Percentiles rank a stretch among this genome's conserved stretches.
Evolutionary conservation across 2,888 invertebrate genomes (phyloP).

Genomic region (Diaphora mendica): DNA sequence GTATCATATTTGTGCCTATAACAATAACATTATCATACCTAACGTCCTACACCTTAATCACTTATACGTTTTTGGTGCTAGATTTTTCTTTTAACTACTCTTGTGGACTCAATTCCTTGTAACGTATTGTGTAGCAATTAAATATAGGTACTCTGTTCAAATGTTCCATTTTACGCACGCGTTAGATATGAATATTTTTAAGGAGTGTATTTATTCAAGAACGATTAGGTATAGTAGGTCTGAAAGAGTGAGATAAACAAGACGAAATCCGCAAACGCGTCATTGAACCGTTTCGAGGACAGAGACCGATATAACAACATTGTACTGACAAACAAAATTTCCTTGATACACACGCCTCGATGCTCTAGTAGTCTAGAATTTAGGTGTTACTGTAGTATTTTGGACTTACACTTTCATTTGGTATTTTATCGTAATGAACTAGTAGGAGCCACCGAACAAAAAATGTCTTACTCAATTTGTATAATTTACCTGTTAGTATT

Average conservation of each 20-base stretch:
- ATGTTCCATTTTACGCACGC: background rate
- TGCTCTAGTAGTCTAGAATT: conserved; percentile 47
- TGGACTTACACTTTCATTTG: conserved; percentile 4
- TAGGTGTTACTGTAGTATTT: conserved; percentile 18
- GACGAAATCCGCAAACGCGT: conserved; percentile 55
- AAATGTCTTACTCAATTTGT: conserved; percentile 35
- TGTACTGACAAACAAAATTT: conserved; percentile 50
- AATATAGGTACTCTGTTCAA: background rate
- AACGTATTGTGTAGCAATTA: background rate
- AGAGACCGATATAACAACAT: conserved; percentile 52
- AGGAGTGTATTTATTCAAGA: conserved; percentile 26
- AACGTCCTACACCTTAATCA: conserved; percentile 6
- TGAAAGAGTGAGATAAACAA: conserved; percentile 55
- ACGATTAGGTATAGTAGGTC: conserved; percentile 31
- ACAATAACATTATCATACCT: conserved; percentile 9
- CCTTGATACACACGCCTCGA: conserved; percentile 34
- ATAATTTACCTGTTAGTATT: conserved; percentile 59
- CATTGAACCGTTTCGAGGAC: conserved; percentile 68
- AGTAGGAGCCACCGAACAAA: background rate
- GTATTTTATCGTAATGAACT: background rate
- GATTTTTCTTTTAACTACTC: background rate
- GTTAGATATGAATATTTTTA: background rate
- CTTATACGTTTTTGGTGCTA: background rate
- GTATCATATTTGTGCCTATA: conserved; percentile 29
- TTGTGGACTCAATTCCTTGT: background rate